phyloP scores from a whole-genome alignment of 2,113 vertebrate genomes.

The Dinomys branickii region DNA sequence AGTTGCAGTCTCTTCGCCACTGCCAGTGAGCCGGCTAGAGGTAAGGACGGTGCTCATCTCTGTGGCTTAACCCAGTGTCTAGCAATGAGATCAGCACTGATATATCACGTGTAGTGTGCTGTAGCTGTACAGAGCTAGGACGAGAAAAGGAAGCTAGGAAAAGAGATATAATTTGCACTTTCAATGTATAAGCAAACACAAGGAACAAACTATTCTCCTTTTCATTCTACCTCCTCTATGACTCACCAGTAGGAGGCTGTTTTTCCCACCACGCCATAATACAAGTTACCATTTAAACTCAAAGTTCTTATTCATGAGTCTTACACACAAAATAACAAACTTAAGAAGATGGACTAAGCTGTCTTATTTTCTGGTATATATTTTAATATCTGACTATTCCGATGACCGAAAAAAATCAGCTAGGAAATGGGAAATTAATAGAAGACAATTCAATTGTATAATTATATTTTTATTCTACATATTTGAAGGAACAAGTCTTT shows the following conservation, averaged over 20 bases:
- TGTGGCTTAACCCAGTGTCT: neutral
- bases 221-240: slow-evolving; percentile 15
- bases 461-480: slow-evolving; percentile 21
- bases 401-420: neutral
- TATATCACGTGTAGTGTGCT: neutral
- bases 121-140: neutral
- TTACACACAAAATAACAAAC: slow-evolving; percentile 53
- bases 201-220: neutral
- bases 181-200: neutral
- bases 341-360: slow-evolving; percentile 40
- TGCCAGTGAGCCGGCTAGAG: neutral
- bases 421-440: slow-evolving; percentile 14
- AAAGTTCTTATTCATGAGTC: slow-evolving; percentile 42
- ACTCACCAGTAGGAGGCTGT: slow-evolving; percentile 7
- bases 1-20: neutral
- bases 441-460: neutral
- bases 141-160: slow-evolving; percentile 5
- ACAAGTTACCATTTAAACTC: neutral
- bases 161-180: slow-evolving; percentile 25
- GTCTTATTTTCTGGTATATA: neutral
- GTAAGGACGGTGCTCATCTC: neutral
- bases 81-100: neutral
- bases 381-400: neutral
- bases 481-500: neutral
- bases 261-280: slow-evolving; percentile 4